Percentiles rank a stretch among this genome's conserved stretches.
phyloP scores from a whole-genome alignment of 1,140 invertebrate species.

The Anastatus disparis region DNA sequence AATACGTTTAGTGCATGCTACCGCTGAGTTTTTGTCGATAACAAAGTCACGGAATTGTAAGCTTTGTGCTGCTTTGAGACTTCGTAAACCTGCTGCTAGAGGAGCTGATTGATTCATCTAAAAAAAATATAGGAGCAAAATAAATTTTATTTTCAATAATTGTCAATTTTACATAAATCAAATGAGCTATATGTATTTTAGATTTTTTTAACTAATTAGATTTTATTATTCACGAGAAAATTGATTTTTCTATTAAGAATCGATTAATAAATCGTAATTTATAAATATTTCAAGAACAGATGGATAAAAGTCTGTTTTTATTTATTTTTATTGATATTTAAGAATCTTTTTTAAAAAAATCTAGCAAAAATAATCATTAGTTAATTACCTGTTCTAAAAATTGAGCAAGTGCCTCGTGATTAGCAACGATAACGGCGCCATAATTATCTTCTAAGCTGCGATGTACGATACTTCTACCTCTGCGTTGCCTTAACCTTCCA shows the following conservation, averaged over 20 bases:
- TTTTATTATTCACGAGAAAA: no score
- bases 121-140: no score
- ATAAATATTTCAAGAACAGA: no score
- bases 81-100: slow-evolving; percentile 73
- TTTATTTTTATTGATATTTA: no score
- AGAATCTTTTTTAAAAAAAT: neutral
- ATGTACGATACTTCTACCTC: slow-evolving; percentile 81
- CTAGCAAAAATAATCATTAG: no score
- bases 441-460: slow-evolving; percentile 88
- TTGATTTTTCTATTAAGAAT: no score
- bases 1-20: slow-evolving; percentile 74
- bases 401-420: slow-evolving; percentile 86
- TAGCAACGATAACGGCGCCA: slow-evolving; percentile 86
- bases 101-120: slow-evolving; percentile 77
- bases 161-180: no score
- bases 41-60: slow-evolving; percentile 77
- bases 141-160: no score
- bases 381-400: slow-evolving; percentile 80
- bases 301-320: no score
- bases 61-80: slow-evolving; percentile 78
- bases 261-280: no score
- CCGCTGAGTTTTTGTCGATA: slow-evolving; percentile 67
- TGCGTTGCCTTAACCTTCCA: slow-evolving; percentile 76
- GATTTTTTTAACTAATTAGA: no score
- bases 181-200: no score